Percentiles rank a stretch among this genome's conserved stretches.
Conservation (phyloP, 2,888 invertebrate species). For the Temnothorax ravouxi region DNA sequence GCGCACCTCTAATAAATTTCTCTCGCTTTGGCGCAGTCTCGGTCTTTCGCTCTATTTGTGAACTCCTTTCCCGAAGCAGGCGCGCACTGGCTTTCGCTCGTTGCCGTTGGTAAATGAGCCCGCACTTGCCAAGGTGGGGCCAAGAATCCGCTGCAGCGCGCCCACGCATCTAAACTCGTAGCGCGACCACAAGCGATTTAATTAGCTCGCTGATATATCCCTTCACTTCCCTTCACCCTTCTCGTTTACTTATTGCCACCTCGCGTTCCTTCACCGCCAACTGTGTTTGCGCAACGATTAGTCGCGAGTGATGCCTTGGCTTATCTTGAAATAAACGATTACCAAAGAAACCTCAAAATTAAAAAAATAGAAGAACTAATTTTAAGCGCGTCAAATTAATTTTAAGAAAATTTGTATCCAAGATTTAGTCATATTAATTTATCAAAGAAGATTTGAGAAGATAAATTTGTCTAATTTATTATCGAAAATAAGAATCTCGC, state of each 20-base stretch:
- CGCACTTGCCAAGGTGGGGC: slow-evolving; percentile 70
- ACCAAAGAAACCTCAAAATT: background rate
- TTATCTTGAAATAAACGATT: background rate
- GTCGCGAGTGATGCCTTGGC: slow-evolving; percentile 11
- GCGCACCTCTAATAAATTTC: slow-evolving; percentile 27
- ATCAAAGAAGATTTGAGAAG: background rate
- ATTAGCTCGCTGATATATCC: slow-evolving; percentile 75
- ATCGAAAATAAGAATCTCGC: background rate
- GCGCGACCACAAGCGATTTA: slow-evolving; percentile 73
- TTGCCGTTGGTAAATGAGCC: slow-evolving; percentile 61
- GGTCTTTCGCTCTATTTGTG: slow-evolving; percentile 26
- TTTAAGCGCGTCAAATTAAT: background rate
- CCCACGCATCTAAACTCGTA: slow-evolving; percentile 74
- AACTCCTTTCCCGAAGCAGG: slow-evolving; percentile 40
- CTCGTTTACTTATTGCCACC: slow-evolving; percentile 16
- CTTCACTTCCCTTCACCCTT: slow-evolving; percentile 39
- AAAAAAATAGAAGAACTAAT: background rate
- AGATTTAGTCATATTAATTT: background rate
- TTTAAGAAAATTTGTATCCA: background rate
- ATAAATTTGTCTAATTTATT: background rate
- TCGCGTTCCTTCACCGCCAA: slow-evolving; percentile 15
- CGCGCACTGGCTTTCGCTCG: slow-evolving; percentile 46
- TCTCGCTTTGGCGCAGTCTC: slow-evolving; percentile 11
- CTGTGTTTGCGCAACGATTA: slow-evolving; percentile 29
- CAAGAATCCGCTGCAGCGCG: slow-evolving; percentile 77